Evolutionary conservation across 2,797 vertebrate genomes (phyloP).

Genomic region (Tarsius wallacei): DNA sequence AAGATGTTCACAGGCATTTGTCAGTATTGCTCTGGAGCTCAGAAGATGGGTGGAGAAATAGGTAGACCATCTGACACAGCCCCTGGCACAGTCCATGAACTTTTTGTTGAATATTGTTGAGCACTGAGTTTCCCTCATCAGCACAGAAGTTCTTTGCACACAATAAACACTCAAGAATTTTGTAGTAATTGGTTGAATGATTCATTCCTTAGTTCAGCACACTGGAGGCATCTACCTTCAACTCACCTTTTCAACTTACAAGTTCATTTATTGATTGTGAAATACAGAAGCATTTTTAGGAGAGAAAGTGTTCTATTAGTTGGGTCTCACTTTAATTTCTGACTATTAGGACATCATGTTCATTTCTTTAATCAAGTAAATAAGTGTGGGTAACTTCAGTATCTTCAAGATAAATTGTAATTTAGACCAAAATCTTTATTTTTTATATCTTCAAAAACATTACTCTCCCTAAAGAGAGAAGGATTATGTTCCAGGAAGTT

Average conservation of each 20-base stretch:
- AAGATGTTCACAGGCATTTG: not conserved
- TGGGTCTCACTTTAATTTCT: conserved; percentile 10
- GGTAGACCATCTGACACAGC: fast-evolving
- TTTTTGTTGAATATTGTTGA: not conserved
- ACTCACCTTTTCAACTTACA: not conserved
- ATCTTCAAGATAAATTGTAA: conserved; percentile 4
- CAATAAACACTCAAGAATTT: not conserved
- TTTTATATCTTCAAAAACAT: not conserved
- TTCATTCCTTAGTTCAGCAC: not conserved
- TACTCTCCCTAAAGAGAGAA: not conserved
- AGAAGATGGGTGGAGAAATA: not conserved
- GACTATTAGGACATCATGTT: not conserved
- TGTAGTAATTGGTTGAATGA: not conserved
- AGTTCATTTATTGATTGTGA: not conserved
- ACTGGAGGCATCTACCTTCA: not conserved
- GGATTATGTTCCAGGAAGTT: not conserved
- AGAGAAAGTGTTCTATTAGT: not conserved
- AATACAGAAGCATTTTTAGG: conserved; percentile 19
- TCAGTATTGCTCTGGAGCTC: not conserved
- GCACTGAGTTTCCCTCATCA: no score
- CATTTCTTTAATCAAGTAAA: conserved; percentile 1
- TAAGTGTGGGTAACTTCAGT: not conserved
- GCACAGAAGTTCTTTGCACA: not conserved
- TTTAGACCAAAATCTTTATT: conserved; percentile 20
- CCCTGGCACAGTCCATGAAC: not conserved